phyloP scores from a whole-genome alignment of 1,140 invertebrate genomes.

The Thereuonema tuberculata region DNA sequence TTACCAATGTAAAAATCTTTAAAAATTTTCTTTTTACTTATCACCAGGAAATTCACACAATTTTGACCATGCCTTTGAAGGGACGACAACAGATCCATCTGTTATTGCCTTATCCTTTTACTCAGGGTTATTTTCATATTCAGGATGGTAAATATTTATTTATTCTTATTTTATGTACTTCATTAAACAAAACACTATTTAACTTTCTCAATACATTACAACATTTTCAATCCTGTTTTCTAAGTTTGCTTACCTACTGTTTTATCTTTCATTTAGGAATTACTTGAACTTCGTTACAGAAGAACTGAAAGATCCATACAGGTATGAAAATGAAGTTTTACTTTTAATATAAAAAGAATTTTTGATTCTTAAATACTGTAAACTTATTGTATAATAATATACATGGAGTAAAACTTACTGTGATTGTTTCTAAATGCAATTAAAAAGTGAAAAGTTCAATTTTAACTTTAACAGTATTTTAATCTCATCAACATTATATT shows the following conservation, averaged over 20 bases:
- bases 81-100: slow-evolving; percentile 36
- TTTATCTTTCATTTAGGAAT: slow-evolving; percentile 45
- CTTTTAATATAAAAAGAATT: background rate
- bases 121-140: slow-evolving; percentile 52
- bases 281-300: slow-evolving; percentile 97
- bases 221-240: slow-evolving; percentile 5
- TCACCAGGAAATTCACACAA: slow-evolving; percentile 35
- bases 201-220: background rate
- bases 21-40: too few species aligned
- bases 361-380: too few species aligned
- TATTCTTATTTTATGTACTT: background rate
- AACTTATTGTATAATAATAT: too few species aligned
- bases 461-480: too few species aligned
- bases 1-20: too few species aligned
- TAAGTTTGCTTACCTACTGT: slow-evolving; percentile 9
- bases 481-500: too few species aligned
- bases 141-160: slow-evolving; percentile 40
- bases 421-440: too few species aligned
- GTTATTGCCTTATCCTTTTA: slow-evolving; percentile 46
- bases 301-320: slow-evolving; percentile 83
- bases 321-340: slow-evolving; percentile 34
- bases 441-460: too few species aligned
- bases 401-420: too few species aligned
- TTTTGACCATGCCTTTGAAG: slow-evolving; percentile 40
- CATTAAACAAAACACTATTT: slow-evolving; percentile 6